Conservation (phyloP, 2,888 invertebrate genomes). For the Perizoma affinitatum region DNA sequence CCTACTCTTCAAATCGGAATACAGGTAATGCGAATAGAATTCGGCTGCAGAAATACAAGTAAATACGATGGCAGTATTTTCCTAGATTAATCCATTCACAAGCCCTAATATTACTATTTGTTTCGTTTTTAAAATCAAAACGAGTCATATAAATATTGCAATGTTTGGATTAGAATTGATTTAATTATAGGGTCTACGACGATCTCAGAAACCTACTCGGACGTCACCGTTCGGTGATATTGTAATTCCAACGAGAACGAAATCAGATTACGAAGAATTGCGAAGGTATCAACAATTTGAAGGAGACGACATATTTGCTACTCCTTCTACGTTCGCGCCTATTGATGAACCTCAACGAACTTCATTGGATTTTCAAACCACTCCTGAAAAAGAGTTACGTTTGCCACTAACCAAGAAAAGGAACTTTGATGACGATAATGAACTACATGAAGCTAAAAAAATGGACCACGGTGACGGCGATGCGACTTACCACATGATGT, state of each 20-base stretch:
- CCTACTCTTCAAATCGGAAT: no score
- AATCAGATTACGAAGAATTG: constrained; percentile 32
- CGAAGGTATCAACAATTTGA: constrained; percentile 44
- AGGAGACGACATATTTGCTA: constrained; percentile 35
- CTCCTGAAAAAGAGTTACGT: constrained; percentile 35
- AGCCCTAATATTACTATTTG: no score
- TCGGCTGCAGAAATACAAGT: no score
- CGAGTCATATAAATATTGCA: no score
- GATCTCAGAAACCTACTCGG: constrained; percentile 45
- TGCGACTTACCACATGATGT: constrained; percentile 55
- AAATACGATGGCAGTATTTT: no score
- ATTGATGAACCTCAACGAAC: constrained; percentile 39
- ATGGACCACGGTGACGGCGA: constrained; percentile 50
- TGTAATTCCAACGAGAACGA: constrained; percentile 50
- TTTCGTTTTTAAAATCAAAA: no score
- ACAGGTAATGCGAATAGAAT: no score
- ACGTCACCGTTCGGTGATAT: constrained; percentile 44
- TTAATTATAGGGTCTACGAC: constrained; percentile 33
- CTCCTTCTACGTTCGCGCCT: constrained; percentile 34
- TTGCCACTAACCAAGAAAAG: constrained; percentile 24
- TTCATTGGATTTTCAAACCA: constrained; percentile 25
- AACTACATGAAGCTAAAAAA: constrained; percentile 32
- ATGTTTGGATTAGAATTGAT: not conserved
- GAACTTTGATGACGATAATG: constrained; percentile 29
- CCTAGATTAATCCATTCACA: no score